Evolutionary conservation across 2,797 vertebrate species (phyloP).

Genomic region (Octomys mimax): DNA sequence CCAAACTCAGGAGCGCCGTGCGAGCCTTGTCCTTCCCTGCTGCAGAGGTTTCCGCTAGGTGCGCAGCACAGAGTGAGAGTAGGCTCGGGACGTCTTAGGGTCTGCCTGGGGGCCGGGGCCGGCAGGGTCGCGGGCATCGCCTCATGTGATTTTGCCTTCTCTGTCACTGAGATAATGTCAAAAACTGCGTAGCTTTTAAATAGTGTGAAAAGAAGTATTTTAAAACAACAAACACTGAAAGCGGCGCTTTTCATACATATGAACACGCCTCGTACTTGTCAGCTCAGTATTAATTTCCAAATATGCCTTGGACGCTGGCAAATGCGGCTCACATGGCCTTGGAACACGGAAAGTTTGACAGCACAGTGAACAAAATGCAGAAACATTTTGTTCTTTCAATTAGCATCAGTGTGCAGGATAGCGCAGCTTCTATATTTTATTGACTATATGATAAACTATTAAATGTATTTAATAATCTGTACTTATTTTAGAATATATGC

Average conservation of each 20-base stretch:
- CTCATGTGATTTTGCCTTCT: background rate
- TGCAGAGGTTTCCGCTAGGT: background rate
- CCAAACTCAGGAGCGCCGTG: background rate
- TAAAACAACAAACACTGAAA: background rate
- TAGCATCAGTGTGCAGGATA: background rate
- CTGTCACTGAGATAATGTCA: background rate
- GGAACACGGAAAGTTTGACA: background rate
- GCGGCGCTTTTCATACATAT: background rate
- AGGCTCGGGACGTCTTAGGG: background rate
- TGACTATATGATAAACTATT: constrained; percentile 18
- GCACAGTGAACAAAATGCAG: background rate
- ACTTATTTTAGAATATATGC: background rate
- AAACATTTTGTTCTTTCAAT: constrained; percentile 21
- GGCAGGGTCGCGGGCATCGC: background rate
- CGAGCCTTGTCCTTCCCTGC: background rate
- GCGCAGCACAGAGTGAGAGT: background rate
- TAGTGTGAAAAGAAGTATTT: background rate
- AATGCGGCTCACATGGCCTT: background rate
- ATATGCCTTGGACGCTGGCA: background rate
- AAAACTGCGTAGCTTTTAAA: constrained; percentile 6
- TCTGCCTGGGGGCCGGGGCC: background rate
- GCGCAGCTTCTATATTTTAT: background rate
- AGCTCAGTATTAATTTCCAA: constrained; percentile 27
- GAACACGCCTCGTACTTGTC: background rate
- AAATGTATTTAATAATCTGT: constrained; percentile 11